phyloP scores from a whole-genome alignment of 2,113 vertebrate genomes.

The Saimiri boliviensis region DNA sequence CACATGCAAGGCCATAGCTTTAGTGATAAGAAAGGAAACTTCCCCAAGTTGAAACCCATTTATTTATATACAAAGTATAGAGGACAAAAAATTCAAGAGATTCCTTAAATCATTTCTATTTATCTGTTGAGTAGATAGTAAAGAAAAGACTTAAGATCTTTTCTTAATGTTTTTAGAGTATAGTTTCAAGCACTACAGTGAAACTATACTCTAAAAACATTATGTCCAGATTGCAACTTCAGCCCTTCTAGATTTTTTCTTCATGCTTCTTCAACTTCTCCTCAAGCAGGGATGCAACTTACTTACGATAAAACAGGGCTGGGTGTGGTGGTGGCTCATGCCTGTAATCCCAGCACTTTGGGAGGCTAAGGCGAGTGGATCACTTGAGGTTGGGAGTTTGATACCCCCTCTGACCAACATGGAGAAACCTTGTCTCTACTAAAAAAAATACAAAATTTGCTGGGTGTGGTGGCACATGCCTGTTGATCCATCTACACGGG shows the following conservation, averaged over 20 bases:
- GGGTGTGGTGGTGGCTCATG: too few relatives aligned
- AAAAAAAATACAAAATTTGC: too few relatives aligned
- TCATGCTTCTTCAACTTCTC: not conserved
- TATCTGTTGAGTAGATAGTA: conserved; percentile 9
- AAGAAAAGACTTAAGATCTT: not conserved
- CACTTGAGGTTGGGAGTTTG: too few relatives aligned
- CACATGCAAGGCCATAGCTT: not conserved
- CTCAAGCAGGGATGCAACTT: not conserved
- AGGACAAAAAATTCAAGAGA: conserved; percentile 30
- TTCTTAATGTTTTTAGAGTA: too few relatives aligned
- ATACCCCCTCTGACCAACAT: too few relatives aligned
- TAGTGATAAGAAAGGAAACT: conserved; percentile 15
- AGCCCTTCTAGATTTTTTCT: not conserved
- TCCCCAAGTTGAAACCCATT: not conserved
- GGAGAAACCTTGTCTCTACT: too few relatives aligned
- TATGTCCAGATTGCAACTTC: not conserved
- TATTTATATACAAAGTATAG: conserved; percentile 27
- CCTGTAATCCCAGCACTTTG: too few relatives aligned
- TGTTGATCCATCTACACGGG: too few relatives aligned
- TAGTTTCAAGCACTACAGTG: not conserved
- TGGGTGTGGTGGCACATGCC: too few relatives aligned
- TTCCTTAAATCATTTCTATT: not conserved
- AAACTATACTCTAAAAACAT: not conserved
- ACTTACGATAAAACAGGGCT: not conserved
- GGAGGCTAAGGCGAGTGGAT: too few relatives aligned